Conservation (phyloP, 2,888 invertebrate species). For the Brenthis hecate region DNA sequence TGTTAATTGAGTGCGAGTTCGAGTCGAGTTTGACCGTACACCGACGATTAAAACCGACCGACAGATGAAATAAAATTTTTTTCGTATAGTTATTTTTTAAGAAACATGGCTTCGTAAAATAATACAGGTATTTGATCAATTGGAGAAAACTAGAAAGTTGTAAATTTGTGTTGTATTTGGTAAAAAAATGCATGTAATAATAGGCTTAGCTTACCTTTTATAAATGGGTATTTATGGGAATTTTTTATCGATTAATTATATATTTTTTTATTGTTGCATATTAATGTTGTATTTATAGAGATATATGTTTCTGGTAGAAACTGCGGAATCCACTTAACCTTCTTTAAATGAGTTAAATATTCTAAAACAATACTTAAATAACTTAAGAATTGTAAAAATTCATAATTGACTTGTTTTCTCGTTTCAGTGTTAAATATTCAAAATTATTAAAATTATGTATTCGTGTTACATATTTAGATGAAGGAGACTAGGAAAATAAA, state of each 20-base stretch:
- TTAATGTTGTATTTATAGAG: constrained; percentile 11
- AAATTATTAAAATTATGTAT: too few relatives aligned
- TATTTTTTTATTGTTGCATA: constrained; percentile 10
- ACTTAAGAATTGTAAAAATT: constrained; percentile 13
- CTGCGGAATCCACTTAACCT: constrained; percentile 32
- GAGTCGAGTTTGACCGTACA: constrained; percentile 1
- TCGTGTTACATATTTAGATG: too few relatives aligned
- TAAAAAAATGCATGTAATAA: too few relatives aligned
- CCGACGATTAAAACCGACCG: too few relatives aligned
- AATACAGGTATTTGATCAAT: too few relatives aligned
- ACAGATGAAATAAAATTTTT: too few relatives aligned
- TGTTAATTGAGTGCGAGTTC: constrained; percentile 2
- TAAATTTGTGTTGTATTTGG: too few relatives aligned
- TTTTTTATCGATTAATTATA: constrained; percentile 15
- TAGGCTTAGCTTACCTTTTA: background rate
- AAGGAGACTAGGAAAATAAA: too few relatives aligned
- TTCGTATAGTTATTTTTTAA: background rate
- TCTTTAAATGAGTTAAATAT: constrained; percentile 28
- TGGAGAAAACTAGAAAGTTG: too few relatives aligned
- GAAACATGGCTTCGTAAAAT: too few relatives aligned
- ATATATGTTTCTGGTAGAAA: constrained; percentile 21
- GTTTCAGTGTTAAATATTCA: constrained; percentile 8
- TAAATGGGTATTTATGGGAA: background rate
- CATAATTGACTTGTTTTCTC: constrained; percentile 16
- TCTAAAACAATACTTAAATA: constrained; percentile 25